Percentiles rank a stretch among this genome's conserved stretches.
These are phyloP conservation scores for Galeruca laticollis DNA, from an alignment of 2,888 invertebrate genomes.

Conservation along the genomic window DNA sequence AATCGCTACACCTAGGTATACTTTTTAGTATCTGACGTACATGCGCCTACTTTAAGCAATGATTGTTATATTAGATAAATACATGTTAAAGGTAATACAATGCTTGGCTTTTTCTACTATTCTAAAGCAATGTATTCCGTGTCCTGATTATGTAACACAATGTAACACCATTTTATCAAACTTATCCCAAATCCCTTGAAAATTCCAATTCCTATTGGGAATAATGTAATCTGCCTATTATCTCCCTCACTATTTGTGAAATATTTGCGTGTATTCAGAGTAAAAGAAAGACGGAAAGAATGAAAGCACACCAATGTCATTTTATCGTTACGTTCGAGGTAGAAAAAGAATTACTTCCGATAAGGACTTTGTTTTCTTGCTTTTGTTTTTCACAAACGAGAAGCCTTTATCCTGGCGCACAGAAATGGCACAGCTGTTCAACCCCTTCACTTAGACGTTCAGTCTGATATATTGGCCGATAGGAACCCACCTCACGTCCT, in stretches of 20 bases:
- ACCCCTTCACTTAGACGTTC: slow-evolving; percentile 40
- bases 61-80: too few species aligned
- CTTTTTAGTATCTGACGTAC: too few species aligned
- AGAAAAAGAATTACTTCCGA: slow-evolving; percentile 42
- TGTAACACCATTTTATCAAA: background rate
- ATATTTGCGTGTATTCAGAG: slow-evolving; percentile 14
- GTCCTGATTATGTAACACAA: background rate
- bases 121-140: too few species aligned
- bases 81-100: too few species aligned
- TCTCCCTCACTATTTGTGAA: slow-evolving; percentile 26
- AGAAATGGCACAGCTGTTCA: slow-evolving; percentile 44
- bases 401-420: slow-evolving; percentile 35
- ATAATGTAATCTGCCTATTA: slow-evolving; percentile 26
- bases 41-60: too few species aligned
- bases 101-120: too few species aligned
- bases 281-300: slow-evolving; percentile 12
- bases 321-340: slow-evolving; percentile 26
- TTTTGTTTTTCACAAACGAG: slow-evolving; percentile 56
- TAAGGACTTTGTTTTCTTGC: slow-evolving; percentile 57
- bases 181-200: background rate
- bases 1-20: too few species aligned
- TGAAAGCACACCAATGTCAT: slow-evolving; percentile 19
- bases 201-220: background rate
- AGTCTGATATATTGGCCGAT: slow-evolving; percentile 38
- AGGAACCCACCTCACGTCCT: slow-evolving; percentile 51